Conservation (phyloP, 2,113 vertebrate genomes). For the Peromyscus californicus region DNA sequence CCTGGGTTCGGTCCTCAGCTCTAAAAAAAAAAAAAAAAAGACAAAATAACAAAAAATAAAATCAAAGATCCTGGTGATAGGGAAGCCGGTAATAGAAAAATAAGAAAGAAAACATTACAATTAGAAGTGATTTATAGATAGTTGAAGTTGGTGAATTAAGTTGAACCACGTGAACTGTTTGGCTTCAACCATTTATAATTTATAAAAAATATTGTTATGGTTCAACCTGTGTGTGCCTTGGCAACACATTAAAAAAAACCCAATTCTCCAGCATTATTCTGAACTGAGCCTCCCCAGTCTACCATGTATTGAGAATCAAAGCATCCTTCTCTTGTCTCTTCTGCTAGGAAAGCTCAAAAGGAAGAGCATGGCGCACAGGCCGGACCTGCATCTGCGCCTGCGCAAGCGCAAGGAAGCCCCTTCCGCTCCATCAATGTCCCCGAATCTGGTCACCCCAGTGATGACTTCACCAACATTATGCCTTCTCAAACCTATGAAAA, state of each 20-base stretch:
- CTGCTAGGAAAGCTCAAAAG: constrained; percentile 89
- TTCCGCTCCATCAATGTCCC: constrained; percentile 90
- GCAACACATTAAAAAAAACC: not conserved
- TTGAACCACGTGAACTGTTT: not conserved
- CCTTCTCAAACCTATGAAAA: constrained; percentile 89
- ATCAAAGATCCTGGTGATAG: not conserved
- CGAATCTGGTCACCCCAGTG: constrained; percentile 87
- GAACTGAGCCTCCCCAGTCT: not conserved
- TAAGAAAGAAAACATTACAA: constrained; percentile 61
- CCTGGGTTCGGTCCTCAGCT: too few relatives aligned
- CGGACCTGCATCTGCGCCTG: constrained; percentile 81
- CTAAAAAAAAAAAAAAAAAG: too few relatives aligned
- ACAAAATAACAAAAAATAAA: not conserved
- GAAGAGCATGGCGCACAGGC: constrained; percentile 88
- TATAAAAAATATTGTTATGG: not conserved
- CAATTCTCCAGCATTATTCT: constrained; percentile 4
- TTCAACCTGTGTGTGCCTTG: not conserved
- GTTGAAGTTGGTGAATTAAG: not conserved
- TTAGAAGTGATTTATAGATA: constrained; percentile 59
- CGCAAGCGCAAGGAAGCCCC: constrained; percentile 88
- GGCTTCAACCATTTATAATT: constrained; percentile 2
- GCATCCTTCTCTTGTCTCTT: constrained; percentile 54
- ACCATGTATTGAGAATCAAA: not conserved
- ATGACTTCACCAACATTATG: constrained; percentile 89
- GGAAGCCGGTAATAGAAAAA: constrained; percentile 49